Evolutionary conservation across 1,140 invertebrate species (phyloP).

Genomic region (Penaeus indicus): DNA sequence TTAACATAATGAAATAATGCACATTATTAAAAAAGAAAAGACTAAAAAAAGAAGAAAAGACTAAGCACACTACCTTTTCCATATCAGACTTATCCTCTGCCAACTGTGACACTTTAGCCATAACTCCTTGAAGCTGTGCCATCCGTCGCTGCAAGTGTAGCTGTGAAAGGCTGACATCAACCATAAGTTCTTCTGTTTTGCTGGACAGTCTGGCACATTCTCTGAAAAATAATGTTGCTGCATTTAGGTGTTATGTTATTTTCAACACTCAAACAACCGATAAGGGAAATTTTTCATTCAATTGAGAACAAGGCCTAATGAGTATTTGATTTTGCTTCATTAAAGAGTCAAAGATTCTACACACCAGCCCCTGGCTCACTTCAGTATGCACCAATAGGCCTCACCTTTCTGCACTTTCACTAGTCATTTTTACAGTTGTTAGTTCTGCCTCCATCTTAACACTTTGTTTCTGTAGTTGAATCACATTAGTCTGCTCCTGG

Average conservation of each 20-base stretch:
- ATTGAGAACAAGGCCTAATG: not conserved
- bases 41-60: not conserved
- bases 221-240: not conserved
- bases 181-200: constrained; percentile 38
- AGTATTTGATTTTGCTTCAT: too few relatives aligned
- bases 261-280: not conserved
- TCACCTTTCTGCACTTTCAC: constrained; percentile 51
- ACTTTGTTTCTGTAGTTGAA: constrained; percentile 13
- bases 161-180: constrained; percentile 47
- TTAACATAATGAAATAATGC: too few relatives aligned
- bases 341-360: too few relatives aligned
- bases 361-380: too few relatives aligned
- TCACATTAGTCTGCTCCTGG: constrained; percentile 36
- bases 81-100: constrained; percentile 37
- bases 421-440: constrained; percentile 46
- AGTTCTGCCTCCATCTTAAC: constrained; percentile 40
- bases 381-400: too few relatives aligned
- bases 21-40: not conserved
- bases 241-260: too few relatives aligned
- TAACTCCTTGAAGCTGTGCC: constrained; percentile 22
- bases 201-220: constrained; percentile 35
- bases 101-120: not conserved
- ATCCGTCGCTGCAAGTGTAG: constrained; percentile 39
- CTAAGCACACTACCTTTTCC: constrained; percentile 27
- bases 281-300: not conserved